Evolutionary conservation across 2,888 invertebrate species (phyloP), one percentile per base, ranked within the genome.

Genomic region (Cephonodes hylas): DNA sequence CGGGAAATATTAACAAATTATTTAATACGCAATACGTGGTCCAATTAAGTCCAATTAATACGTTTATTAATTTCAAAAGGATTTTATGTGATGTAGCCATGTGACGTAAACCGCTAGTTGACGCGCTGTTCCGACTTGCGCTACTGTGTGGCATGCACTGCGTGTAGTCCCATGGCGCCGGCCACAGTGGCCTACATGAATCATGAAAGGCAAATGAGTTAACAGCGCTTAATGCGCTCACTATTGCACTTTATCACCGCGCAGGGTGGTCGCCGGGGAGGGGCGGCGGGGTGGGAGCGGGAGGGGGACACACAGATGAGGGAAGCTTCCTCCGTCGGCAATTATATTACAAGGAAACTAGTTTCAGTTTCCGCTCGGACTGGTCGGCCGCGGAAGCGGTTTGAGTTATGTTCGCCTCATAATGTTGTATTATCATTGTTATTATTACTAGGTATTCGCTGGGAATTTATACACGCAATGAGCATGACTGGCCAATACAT

Each of bases 201-300:
- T 60, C 48, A 60, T 48, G 60, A 60, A 48, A 48, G 18, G 46
- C 48, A 48, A 48, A 60, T 60, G 45, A 60, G 46, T 60, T 60
- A 60, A 60, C 46, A 22, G 34, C 34, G 60, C 46, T 46, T 60
- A 48, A 60, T 48, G 38, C 8, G 23, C 46, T 48, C 46, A 60
- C 46, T 38, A 60, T 48, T 25, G 53, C 27, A 31, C 53, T 27
- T 53, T 53, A 53, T 53, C 53, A 53, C 27, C 15, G 15, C 25
- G 15, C 15, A 15, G 7, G 10, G 38, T 38, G 38, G 38, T 38
- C 38, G 38, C 38, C n/a, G n/a, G n/a, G n/a, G n/a, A n/a, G n/a
- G n/a, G n/a, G 38, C 38, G 34, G 34, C 10, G 34, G 34, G 13
- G 6, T 8, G 1, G 10, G 34, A n/a, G 38, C 3, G 8, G 2